Evolutionary conservation across 2,797 vertebrate species (phyloP).

Genomic region (Delichon dasypus): DNA sequence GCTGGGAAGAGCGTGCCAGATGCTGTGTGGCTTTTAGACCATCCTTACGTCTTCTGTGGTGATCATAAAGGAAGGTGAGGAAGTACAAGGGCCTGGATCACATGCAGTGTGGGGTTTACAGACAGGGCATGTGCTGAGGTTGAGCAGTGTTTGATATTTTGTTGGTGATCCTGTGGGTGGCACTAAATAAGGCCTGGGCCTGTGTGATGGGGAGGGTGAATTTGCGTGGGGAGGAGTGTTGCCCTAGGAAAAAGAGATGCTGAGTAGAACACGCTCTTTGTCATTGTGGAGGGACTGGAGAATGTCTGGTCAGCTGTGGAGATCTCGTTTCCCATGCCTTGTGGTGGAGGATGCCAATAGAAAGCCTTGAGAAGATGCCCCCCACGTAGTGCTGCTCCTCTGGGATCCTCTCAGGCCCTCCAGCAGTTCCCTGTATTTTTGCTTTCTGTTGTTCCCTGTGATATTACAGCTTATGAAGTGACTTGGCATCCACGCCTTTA

Average conservation of each 20-base stretch:
- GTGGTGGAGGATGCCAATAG: neutral
- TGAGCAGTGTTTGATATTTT: neutral
- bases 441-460: neutral
- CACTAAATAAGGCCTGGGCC: fast-evolving
- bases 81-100: too few relatives aligned
- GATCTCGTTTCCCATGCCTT: neutral
- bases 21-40: neutral
- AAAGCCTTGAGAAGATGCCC: neutral
- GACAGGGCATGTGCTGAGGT: too few relatives aligned
- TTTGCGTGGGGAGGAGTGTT: neutral
- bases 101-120: neutral
- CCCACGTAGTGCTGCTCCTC: neutral
- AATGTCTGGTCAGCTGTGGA: neutral
- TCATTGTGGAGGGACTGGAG: too few relatives aligned
- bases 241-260: neutral
- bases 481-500: neutral
- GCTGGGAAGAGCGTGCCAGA: neutral
- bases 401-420: neutral
- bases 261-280: neutral
- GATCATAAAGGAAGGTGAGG: neutral
- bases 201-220: neutral
- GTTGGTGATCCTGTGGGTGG: neutral
- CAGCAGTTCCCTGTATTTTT: neutral
- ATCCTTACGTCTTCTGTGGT: neutral
- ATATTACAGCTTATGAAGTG: neutral